Conservation (phyloP, 2,888 invertebrate genomes). For the Drosophila infuscata region DNA sequence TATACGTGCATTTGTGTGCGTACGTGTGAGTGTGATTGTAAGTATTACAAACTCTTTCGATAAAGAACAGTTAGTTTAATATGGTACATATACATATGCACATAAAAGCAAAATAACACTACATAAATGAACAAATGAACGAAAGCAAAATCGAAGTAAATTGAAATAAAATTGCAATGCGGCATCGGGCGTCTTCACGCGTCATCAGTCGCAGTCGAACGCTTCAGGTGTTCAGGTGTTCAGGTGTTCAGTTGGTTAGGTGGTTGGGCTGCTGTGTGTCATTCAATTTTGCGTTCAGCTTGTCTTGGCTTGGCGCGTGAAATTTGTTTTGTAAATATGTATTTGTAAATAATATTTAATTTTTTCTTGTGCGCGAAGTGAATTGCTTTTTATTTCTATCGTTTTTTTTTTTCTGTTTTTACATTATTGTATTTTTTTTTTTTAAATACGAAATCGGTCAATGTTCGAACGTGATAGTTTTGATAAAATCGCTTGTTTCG, state of each 20-base stretch:
- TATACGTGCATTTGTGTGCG: not conserved
- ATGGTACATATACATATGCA: conserved; percentile 24
- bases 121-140: not conserved
- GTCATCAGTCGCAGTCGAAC: conserved; percentile 48
- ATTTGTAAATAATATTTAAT: not conserved
- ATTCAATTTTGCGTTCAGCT: conserved; percentile 10
- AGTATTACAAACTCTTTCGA: conserved; percentile 34
- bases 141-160: conserved; percentile 31
- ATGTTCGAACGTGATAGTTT: conserved; percentile 37
- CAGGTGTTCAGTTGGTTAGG: conserved; percentile 49
- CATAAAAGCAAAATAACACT: conserved; percentile 11
- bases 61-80: conserved; percentile 53
- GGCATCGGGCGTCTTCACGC: conserved; percentile 17
- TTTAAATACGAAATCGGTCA: conserved; percentile 22
- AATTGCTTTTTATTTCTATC: not conserved
- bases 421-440: not conserved
- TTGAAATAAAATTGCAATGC: conserved; percentile 57
- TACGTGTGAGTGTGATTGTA: conserved; percentile 2
- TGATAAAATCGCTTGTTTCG: conserved; percentile 6
- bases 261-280: not conserved
- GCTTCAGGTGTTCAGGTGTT: conserved; percentile 56
- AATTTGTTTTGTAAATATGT: not conserved
- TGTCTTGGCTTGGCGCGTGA: conserved; percentile 19
- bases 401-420: conserved; percentile 10
- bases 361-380: conserved; percentile 4